A percentile compares a stretch with the other conserved stretches of the same genome.
Evolutionary conservation across 2,113 vertebrate genomes (phyloP).

Genomic region (Oncorhynchus masou): DNA sequence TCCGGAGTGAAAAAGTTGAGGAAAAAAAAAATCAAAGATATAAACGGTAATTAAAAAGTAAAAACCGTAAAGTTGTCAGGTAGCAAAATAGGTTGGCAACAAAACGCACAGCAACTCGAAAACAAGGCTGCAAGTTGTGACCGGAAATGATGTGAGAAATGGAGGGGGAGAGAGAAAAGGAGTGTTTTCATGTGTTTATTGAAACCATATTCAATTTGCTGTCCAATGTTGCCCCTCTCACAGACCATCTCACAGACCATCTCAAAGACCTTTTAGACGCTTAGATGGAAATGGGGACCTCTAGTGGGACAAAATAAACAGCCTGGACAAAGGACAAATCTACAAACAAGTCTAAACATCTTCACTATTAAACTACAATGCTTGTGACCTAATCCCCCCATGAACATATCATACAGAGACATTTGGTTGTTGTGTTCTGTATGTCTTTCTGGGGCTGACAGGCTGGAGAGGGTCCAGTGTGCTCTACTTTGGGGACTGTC

Average conservation of each 20-base stretch:
- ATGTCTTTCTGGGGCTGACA: conserved; percentile 89
- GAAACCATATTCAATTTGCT: background rate
- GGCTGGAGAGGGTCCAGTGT: conserved; percentile 93
- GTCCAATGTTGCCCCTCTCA: background rate
- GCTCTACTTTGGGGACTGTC: conserved; percentile 95
- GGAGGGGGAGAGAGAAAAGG: no score
- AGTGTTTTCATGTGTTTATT: background rate
- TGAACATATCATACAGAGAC: background rate
- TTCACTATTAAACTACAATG: background rate
- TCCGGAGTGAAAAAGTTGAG: no score
- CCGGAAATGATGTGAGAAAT: no score
- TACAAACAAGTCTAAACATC: conserved; percentile 78
- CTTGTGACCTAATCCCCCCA: background rate
- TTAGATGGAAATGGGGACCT: conserved; percentile 79
- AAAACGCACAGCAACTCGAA: no score
- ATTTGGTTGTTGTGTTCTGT: conserved; percentile 59
- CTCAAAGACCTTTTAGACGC: conserved; percentile 78
- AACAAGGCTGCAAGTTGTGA: no score
- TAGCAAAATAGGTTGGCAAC: no score
- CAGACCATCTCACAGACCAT: conserved; percentile 77
- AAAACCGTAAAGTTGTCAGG: no score
- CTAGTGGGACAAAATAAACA: conserved; percentile 79
- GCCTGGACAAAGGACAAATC: conserved; percentile 79
- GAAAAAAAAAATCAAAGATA: no score
- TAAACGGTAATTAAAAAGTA: no score